Evolutionary conservation across 2,113 vertebrate species (phyloP).

Genomic region (Atrichornis clamosus): DNA sequence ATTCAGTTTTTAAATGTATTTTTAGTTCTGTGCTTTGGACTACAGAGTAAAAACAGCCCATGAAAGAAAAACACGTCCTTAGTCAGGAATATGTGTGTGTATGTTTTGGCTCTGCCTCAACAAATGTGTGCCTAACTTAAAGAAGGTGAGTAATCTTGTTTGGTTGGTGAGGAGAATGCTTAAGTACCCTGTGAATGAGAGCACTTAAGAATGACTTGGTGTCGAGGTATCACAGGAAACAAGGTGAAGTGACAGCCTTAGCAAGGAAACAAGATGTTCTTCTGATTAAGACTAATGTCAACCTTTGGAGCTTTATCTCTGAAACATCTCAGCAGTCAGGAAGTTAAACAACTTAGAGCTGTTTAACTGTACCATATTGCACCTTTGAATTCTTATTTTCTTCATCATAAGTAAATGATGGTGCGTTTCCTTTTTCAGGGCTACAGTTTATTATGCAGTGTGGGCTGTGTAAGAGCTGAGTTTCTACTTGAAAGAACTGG

Average conservation of each 20-base stretch:
- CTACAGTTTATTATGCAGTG: background rate
- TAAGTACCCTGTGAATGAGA: background rate
- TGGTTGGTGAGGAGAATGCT: background rate
- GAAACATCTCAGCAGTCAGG: background rate
- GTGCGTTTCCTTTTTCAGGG: background rate
- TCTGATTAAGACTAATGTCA: background rate
- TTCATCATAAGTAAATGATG: background rate
- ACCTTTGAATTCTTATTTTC: background rate
- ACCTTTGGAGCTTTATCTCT: background rate
- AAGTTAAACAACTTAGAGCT: background rate
- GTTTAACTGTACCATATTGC: background rate
- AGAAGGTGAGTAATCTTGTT: background rate
- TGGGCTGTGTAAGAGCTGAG: background rate
- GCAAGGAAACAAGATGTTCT: background rate
- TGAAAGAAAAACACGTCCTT: background rate
- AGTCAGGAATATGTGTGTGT: background rate
- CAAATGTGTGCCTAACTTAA: background rate
- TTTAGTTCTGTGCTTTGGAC: background rate
- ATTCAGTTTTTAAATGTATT: rapidly evolving
- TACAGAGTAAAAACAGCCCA: background rate
- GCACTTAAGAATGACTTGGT: background rate
- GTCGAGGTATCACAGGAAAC: background rate
- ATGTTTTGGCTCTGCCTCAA: background rate
- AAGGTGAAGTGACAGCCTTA: background rate
- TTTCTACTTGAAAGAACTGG: background rate